A percentile compares a stretch with the other conserved stretches of the same genome.
phyloP scores from a whole-genome alignment of 2,888 invertebrate species.

The Cheiracanthium punctorium region DNA sequence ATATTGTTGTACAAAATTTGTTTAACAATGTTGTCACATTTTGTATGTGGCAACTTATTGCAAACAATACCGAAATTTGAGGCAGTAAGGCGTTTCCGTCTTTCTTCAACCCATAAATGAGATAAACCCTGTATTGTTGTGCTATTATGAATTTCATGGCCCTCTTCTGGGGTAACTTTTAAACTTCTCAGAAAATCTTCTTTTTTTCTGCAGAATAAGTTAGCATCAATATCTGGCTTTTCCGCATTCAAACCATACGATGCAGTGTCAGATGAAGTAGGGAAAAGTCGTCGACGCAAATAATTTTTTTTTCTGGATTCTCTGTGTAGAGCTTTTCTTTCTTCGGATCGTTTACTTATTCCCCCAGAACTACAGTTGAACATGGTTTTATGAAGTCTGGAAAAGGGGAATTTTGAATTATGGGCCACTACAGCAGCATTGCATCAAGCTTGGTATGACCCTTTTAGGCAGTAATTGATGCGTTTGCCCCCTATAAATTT shows the following conservation, averaged over 20 bases:
- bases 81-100: slow-evolving; percentile 7
- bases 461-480: slow-evolving; percentile 2
- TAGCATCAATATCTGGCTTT: background rate
- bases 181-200: background rate
- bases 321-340: background rate
- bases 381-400: background rate
- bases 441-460: background rate
- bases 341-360: background rate
- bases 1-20: background rate
- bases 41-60: background rate
- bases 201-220: background rate
- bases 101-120: background rate
- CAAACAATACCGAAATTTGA: slow-evolving; percentile 11
- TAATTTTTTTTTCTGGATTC: background rate
- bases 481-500: slow-evolving; percentile 15
- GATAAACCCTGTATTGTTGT: background rate
- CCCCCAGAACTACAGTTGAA: background rate
- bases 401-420: too few relatives aligned
- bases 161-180: background rate
- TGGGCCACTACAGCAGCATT: too few relatives aligned
- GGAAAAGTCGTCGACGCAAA: background rate
- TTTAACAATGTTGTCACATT: background rate
- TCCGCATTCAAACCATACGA: background rate
- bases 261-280: background rate
- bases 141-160: background rate